Evolutionary conservation across 2,113 vertebrate genomes (phyloP).

Genomic region (Rhinopomastus cyanomelas): DNA sequence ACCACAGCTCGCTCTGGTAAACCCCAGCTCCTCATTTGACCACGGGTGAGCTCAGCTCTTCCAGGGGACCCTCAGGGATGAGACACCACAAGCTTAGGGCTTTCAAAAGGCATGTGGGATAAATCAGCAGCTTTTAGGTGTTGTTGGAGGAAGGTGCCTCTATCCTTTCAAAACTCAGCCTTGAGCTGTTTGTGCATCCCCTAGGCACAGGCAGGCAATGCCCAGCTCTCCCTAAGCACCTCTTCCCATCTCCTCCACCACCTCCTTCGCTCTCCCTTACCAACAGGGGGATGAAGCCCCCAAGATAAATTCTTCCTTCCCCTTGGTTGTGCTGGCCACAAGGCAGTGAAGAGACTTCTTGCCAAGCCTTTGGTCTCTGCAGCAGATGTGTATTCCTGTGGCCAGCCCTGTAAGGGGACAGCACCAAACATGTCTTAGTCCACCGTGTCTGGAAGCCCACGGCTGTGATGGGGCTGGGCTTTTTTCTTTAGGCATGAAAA

Average conservation of each 20-base stretch:
- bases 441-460: not conserved
- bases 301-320: not conserved
- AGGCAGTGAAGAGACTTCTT: not conserved
- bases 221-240: not conserved
- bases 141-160: not conserved
- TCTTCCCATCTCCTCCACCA: not conserved
- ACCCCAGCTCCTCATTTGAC: accelerated
- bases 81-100: not conserved
- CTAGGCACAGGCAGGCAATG: accelerated
- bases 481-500: not conserved
- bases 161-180: not conserved
- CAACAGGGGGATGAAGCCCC: not conserved
- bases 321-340: not conserved
- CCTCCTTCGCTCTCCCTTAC: not conserved
- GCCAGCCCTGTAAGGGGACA: not conserved
- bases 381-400: not conserved
- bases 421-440: not conserved
- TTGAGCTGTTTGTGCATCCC: accelerated
- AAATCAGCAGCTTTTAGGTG: not conserved
- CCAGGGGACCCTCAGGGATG: not conserved
- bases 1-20: not conserved
- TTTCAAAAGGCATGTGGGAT: not conserved
- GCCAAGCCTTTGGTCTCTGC: not conserved
- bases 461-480: not conserved
- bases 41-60: accelerated